These are phyloP conservation scores for Andrena praecox DNA, from an alignment of 2,888 invertebrate species.

Conservation along the genomic window DNA sequence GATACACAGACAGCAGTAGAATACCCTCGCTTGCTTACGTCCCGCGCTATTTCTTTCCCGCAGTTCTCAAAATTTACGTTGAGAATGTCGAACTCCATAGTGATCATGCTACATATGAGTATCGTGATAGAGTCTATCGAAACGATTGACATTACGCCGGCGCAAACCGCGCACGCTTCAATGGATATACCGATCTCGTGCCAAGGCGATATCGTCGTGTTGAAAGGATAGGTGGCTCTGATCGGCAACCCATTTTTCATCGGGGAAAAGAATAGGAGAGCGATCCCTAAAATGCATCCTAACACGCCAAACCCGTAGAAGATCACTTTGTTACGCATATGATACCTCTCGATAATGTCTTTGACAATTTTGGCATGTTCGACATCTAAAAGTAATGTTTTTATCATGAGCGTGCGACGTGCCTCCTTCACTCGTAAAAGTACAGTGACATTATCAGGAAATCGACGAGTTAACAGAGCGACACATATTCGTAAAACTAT, in stretches of 20 bases:
- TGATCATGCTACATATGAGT: conserved; percentile 67
- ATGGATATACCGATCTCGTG: conserved; percentile 68
- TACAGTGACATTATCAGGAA: too few relatives aligned
- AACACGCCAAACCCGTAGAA: conserved; percentile 67
- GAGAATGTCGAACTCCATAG: conserved; percentile 71
- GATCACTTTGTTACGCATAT: conserved; percentile 56
- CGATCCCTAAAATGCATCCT: conserved; percentile 62
- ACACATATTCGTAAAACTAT: too few relatives aligned
- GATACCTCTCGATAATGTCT: conserved; percentile 53
- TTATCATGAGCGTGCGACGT: background rate
- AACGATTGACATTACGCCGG: conserved; percentile 71
- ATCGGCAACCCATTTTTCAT: conserved; percentile 74
- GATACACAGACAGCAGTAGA: background rate
- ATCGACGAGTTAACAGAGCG: too few relatives aligned
- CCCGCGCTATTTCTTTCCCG: background rate
- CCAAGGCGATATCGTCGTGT: conserved; percentile 68
- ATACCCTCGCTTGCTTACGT: conserved; percentile 16
- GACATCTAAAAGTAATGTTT: conserved; percentile 8
- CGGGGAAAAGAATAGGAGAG: conserved; percentile 73
- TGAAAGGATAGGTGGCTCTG: conserved; percentile 76
- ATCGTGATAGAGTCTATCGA: conserved; percentile 70
- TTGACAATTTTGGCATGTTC: background rate
- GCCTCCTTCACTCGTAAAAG: too few relatives aligned
- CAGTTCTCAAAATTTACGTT: conserved; percentile 70
- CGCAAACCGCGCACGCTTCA: conserved; percentile 68